Base-by-base conservation (phyloP, 2,888 invertebrate species). In the Agriopis marginaria region DNA sequence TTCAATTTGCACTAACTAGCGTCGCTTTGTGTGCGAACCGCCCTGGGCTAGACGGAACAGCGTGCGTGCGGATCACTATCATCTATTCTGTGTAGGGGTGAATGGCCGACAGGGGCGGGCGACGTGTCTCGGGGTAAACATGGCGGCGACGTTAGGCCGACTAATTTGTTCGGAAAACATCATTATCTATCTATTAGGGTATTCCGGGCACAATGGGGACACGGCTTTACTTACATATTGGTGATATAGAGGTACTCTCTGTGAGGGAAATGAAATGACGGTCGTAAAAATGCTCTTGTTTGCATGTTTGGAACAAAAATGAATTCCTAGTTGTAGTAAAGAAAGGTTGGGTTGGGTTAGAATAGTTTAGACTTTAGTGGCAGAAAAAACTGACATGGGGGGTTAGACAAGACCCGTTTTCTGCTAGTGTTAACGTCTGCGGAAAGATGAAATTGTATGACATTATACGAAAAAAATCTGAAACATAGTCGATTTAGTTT, bases 101-200 rank as follows among this genome's bases (percentile, higher is more conserved):
- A 68, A 44, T 39, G 68, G 45, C 58, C 58, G 58, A 58, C 47
- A 58, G 23, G 45, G 58, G 56, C 7, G 56, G 56, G 45, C 32
- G 23, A 45, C 44, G 45, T 58, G 55, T 42, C 55, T 42, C 42
- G 58, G 59, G 39, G 54, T 39, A 59, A 63, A 68, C 63, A 68
- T 23, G 39, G 42, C 51, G 61, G 44, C 56, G 58, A 59, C 47
- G 63, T 40, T 58, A 14, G 42, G 58, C 14, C 58, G 53, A 68
- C 69, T 69, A 65, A 69, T 69, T 65, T 65, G 69, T 65, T 69
- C 56, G 60, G 69, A 69, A 54, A 65, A 69, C 69, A 69, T 65
- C 61, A 60, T 69, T 65, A 69, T 69, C 69, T 58, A 56, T 55
- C 64, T 65, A 69, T 69, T 69, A 65, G 64, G 50, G 49, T 32